Evolutionary conservation across 2,113 vertebrate genomes (phyloP).

Genomic region (Holacanthus passer): DNA sequence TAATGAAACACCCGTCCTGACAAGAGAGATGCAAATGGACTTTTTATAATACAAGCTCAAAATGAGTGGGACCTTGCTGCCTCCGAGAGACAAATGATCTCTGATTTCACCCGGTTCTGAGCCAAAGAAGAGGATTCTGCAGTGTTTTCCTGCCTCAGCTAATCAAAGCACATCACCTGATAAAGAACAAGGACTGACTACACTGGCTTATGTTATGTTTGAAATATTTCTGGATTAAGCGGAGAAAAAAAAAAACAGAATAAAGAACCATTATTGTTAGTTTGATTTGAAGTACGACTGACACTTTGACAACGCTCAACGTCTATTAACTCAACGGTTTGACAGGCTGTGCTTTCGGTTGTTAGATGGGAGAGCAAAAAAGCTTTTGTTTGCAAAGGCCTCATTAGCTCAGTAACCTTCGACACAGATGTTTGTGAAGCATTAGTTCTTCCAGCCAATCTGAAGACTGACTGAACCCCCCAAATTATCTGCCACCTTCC

Average conservation of each 20-base stretch:
- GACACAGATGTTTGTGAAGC: slow-evolving; percentile 32
- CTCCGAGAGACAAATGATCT: neutral
- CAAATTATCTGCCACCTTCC: slow-evolving; percentile 45
- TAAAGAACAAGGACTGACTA: slow-evolving; percentile 18
- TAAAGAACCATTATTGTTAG: slow-evolving; percentile 23
- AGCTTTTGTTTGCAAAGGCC: slow-evolving; percentile 44
- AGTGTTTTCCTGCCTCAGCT: neutral
- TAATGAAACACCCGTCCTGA: slow-evolving; percentile 28
- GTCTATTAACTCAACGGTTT: slow-evolving; percentile 40
- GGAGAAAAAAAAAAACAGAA: slow-evolving; percentile 27
- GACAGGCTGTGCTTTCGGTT: slow-evolving; percentile 42
- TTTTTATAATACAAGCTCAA: slow-evolving; percentile 36
- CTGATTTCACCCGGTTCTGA: neutral
- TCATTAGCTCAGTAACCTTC: slow-evolving; percentile 62
- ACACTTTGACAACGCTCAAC: slow-evolving; percentile 35
- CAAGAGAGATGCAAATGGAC: slow-evolving; percentile 10
- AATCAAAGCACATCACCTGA: slow-evolving; percentile 41
- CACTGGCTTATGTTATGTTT: neutral
- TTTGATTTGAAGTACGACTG: slow-evolving; percentile 25
- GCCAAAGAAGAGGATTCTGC: neutral
- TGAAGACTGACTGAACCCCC: slow-evolving; percentile 32
- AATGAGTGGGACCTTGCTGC: neutral
- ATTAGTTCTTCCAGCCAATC: slow-evolving; percentile 46
- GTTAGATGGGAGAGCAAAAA: slow-evolving; percentile 15
- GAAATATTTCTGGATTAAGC: slow-evolving; percentile 33